These are phyloP conservation scores for Laterallus jamaicensis DNA, from an alignment of 2,113 vertebrate genomes.

Conservation along the genomic window DNA sequence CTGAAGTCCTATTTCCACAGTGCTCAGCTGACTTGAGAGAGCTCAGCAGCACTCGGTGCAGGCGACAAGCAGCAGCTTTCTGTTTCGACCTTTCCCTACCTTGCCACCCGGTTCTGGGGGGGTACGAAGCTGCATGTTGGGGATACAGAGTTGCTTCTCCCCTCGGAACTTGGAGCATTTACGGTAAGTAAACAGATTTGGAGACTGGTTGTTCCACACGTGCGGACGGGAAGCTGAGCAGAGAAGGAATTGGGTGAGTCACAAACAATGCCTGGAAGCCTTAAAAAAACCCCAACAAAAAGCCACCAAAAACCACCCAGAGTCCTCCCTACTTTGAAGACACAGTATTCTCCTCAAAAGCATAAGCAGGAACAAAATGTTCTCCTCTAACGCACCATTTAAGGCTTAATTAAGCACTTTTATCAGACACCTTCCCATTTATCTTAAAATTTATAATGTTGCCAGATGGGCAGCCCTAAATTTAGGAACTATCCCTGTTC, in stretches of 20 bases:
- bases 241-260: conserved; percentile 15
- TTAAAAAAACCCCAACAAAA: background rate
- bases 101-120: background rate
- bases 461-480: background rate
- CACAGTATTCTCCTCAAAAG: background rate
- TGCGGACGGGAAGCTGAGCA: background rate
- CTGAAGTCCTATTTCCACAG: background rate
- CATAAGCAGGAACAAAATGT: conserved; percentile 7
- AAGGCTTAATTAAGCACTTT: background rate
- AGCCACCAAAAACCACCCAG: background rate
- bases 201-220: background rate
- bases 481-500: background rate
- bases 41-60: background rate
- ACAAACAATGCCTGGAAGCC: conserved; percentile 60
- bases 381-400: background rate
- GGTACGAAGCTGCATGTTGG: background rate
- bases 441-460: background rate
- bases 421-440: background rate
- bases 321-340: background rate
- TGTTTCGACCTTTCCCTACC: background rate
- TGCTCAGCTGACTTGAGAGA: background rate
- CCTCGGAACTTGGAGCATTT: background rate
- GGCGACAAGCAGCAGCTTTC: background rate
- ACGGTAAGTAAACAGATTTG: background rate
- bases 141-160: background rate